Evolutionary conservation across 1,140 invertebrate species (phyloP), one percentile per base, ranked within the genome.

Genomic region (Saccostrea cuccullata): DNA sequence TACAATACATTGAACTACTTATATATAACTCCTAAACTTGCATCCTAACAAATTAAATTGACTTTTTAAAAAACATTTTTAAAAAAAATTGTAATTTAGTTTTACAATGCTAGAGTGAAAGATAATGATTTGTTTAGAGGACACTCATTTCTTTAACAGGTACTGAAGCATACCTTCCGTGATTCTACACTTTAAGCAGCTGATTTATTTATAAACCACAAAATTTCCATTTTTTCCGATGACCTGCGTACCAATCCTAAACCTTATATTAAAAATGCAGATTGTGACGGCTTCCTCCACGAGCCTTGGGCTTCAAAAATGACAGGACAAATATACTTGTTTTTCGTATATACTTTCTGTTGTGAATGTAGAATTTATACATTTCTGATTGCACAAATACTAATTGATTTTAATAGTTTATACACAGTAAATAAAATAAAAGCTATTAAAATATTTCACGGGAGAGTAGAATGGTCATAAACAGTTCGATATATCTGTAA

Each of bases 401-500:
- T 47, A 47, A 47, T 47, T 47, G 47, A 47, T 47, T 47, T 47
- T 47, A 47, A 47, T 9, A 47, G 47, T 47, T 47, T 47, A 47
- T 47, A 9, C 6, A 8, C 47, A 47, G 47, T 6, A 47, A 47
- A 47, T 47, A 47, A 47, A 64, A 64, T 17, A 60, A 60, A 64
- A 64, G n/a, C 58, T n/a, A n/a, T 20, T 20, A 15, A 77, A 26
- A 77, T 77, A 15, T 30, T 77, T 77, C 70, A 77, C 70, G 70
- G 70, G 36, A 77, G 26, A 26, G 26, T 77, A 77, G 70, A 77
- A 77, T 77, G 70, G 70, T 77, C 70, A 77, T 77, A 77, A 77
- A 77, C 70, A 77, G 26, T 26, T 77, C 70, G 26, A 67, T 67
- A 67, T n/a, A 67, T 47, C 47, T 47, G 9, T 47, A 47, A 64